Evolutionary conservation across 2,113 vertebrate species (phyloP), one percentile per base, ranked within the genome.

Genomic region (Acrocephalus arundinaceus): DNA sequence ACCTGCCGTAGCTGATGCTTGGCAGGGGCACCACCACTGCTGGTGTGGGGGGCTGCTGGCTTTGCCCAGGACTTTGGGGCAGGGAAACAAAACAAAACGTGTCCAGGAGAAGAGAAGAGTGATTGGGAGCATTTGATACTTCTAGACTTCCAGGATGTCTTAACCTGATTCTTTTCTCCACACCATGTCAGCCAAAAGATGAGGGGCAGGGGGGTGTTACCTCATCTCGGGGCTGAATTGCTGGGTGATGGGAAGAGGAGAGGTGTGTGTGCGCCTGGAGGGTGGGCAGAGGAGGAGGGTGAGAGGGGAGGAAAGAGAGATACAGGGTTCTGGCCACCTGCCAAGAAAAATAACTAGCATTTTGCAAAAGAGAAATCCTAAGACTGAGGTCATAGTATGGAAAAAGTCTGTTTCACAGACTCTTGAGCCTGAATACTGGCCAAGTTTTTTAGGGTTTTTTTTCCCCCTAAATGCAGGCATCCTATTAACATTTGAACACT

Each of bases 361-460:
- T 97, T 97, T 97, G 94, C 81, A 93, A 96, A 76, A 96, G 91
- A 97, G 89, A 96, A 97, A 95, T 96, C 85, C 91, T 96, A 93
- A 97, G 94, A 94, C 93, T 98, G 97, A 98, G 97, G 96, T 98
- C 98, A 97, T 97, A 96, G 92, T 94, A 96, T 96, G 97, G 97
- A 98, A 98, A 98, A 98, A 97, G 96, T 98, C 98, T 97, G 97
- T 97, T 97, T 97, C 85, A 93, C 96, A 97, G 97, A 96, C 96
- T 97, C 94, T 96, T 97, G 91, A 97, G 93, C 72, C 96, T 97
- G 97, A 97, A 96, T 52, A 51, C 78, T 76, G 89, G 94, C 97
- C 96, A 95, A 95, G 74, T 23, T 89, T 94, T 94, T 90, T 91
- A 68, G 72, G 46, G 3, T 57, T 51, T 58, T 48, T 85, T 66